Evolutionary conservation across 2,797 vertebrate species (phyloP).

Genomic region (Kryptopterus vitreolus): DNA sequence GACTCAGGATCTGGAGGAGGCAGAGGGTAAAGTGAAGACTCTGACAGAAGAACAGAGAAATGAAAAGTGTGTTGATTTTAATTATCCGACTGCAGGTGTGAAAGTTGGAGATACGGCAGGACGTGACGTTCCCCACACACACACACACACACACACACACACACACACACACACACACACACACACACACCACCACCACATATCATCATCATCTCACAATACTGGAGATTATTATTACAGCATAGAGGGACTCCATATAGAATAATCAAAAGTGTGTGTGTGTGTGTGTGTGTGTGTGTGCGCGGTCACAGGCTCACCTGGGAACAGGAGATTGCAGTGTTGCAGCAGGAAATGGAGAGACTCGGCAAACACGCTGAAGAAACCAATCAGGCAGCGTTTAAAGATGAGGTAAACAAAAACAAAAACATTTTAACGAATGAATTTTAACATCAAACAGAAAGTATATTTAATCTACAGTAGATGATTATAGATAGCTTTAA

Average conservation of each 20-base stretch:
- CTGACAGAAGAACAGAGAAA: constrained; percentile 52
- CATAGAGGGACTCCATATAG: too few species aligned
- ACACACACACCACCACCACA: too few species aligned
- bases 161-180: too few species aligned
- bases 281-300: constrained; percentile 4
- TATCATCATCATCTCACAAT: too few species aligned
- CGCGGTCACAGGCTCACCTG: constrained; percentile 40
- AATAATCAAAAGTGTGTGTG: not conserved
- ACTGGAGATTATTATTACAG: too few species aligned
- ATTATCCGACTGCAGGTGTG: not conserved
- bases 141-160: too few species aligned
- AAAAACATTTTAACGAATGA: too few species aligned
- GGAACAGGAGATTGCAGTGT: constrained; percentile 67
- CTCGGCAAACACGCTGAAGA: constrained; percentile 62
- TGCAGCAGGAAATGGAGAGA: constrained; percentile 65
- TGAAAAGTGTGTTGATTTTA: constrained; percentile 50
- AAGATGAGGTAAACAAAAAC: constrained; percentile 60
- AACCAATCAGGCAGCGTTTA: constrained; percentile 53
- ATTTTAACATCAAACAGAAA: too few species aligned
- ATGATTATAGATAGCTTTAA: not conserved
- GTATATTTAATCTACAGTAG: not conserved
- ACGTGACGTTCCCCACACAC: too few species aligned
- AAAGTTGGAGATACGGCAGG: too few species aligned
- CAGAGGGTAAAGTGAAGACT: constrained; percentile 42
- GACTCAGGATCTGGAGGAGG: constrained; percentile 53